These are phyloP conservation scores for Enteromius mattozi DNA, from an alignment of 2,797 vertebrate species.

Conservation along the genomic window DNA sequence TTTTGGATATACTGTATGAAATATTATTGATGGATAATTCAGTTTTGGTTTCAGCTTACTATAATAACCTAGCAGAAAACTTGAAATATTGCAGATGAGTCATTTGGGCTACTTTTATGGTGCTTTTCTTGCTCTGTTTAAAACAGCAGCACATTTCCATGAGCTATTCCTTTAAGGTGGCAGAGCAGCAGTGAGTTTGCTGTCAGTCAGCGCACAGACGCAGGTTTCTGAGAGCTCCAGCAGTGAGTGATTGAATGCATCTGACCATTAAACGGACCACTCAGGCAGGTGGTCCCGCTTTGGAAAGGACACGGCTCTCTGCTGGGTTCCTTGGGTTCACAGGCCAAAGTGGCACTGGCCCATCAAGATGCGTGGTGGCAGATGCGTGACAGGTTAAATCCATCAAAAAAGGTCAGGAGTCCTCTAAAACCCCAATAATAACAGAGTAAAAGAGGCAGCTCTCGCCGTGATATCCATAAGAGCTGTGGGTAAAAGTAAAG, in stretches of 20 bases:
- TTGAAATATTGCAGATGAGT: background rate
- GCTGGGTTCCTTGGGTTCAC: slow-evolving; percentile 29
- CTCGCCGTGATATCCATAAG: slow-evolving; percentile 35
- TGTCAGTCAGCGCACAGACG: background rate
- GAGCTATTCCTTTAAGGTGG: background rate
- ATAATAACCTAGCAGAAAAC: background rate
- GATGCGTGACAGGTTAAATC: slow-evolving; percentile 59
- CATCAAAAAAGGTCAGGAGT: slow-evolving; percentile 57
- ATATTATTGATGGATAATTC: background rate
- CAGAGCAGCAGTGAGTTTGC: background rate
- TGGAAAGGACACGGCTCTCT: slow-evolving; percentile 4
- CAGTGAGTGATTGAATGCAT: slow-evolving; percentile 21
- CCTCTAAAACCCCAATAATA: slow-evolving; percentile 55
- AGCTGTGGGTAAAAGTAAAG: slow-evolving; percentile 48
- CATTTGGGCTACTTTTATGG: background rate
- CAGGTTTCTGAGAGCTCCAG: slow-evolving; percentile 24
- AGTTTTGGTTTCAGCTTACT: background rate
- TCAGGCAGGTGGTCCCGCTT: background rate
- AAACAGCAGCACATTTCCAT: background rate
- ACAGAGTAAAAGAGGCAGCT: slow-evolving; percentile 36
- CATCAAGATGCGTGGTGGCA: slow-evolving; percentile 27
- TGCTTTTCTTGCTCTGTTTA: background rate
- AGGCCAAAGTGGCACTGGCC: slow-evolving; percentile 45
- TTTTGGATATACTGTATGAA: background rate
- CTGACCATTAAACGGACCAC: slow-evolving; percentile 14